A percentile compares a stretch with the other conserved stretches of the same genome.
Evolutionary conservation across 2,888 invertebrate species (phyloP).

Genomic region (Tinea pellionella): DNA sequence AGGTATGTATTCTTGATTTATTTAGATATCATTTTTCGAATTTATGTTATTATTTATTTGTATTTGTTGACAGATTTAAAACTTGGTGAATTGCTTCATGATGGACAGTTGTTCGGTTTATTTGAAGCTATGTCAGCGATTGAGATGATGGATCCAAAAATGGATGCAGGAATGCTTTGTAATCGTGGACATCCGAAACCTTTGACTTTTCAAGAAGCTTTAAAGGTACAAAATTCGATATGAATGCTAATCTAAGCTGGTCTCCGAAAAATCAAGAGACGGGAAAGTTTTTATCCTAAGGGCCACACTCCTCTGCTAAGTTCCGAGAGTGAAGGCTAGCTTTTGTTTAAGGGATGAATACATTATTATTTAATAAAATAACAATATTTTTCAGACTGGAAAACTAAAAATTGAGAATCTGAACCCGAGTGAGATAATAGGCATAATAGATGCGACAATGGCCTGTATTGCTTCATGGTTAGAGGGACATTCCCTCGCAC

Average conservation of each 20-base stretch:
- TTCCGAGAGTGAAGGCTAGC: too few species aligned
- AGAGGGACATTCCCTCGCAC: slow-evolving; percentile 95
- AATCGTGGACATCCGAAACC: slow-evolving; percentile 88
- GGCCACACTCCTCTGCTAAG: too few species aligned
- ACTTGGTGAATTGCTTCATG: slow-evolving; percentile 91
- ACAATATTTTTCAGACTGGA: slow-evolving; percentile 69
- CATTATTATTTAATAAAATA: too few species aligned
- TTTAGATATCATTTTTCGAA: too few species aligned
- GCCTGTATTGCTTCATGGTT: slow-evolving; percentile 97
- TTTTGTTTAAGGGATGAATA: too few species aligned
- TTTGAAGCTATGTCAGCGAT: slow-evolving; percentile 99
- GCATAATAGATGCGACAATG: slow-evolving; percentile 93
- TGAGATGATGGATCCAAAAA: slow-evolving; percentile 99
- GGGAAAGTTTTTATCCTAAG: too few species aligned
- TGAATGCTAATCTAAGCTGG: background rate
- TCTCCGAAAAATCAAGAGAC: too few species aligned
- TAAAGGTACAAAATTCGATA: slow-evolving; percentile 68
- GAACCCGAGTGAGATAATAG: slow-evolving; percentile 84
- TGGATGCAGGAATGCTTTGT: slow-evolving; percentile 99
- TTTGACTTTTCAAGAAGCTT: slow-evolving; percentile 87
- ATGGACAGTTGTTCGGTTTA: slow-evolving; percentile 86
- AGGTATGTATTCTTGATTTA: slow-evolving; percentile 33
- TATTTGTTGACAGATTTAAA: slow-evolving; percentile 73
- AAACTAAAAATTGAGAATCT: slow-evolving; percentile 82
- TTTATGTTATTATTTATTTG: background rate